These are phyloP conservation scores for Pogonomyrmex barbatus DNA, from an alignment of 1,140 invertebrate species.

Conservation along the genomic window DNA sequence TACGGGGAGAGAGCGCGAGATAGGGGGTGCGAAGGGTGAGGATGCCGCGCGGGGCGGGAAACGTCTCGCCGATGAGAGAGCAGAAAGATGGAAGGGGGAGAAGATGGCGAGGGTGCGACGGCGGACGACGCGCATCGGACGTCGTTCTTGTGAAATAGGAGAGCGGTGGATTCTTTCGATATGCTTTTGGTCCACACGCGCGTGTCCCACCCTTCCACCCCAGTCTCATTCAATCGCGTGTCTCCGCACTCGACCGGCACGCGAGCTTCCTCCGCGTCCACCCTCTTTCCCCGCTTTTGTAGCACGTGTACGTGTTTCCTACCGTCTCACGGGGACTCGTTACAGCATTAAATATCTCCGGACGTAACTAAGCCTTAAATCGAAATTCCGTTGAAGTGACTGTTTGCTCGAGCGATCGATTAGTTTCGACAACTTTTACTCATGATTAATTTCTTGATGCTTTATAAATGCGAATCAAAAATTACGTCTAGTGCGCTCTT, in stretches of 20 bases:
- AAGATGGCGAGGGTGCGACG: not conserved
- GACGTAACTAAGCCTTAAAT: conserved; percentile 17
- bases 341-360: conserved; percentile 26
- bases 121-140: conserved; percentile 42
- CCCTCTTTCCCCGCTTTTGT: conserved; percentile 10
- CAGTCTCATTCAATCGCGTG: conserved; percentile 63
- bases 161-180: conserved; percentile 74
- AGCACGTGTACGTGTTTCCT: conserved; percentile 57
- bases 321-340: conserved; percentile 26
- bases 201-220: conserved; percentile 23
- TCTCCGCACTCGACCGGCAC: conserved; percentile 68
- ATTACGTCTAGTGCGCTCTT: not conserved
- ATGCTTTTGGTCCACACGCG: conserved; percentile 62
- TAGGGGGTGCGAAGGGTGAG: conserved; percentile 58
- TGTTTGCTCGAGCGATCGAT: not conserved
- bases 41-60: conserved; percentile 42
- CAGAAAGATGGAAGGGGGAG: conserved; percentile 19
- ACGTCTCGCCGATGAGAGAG: conserved; percentile 67
- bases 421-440: not conserved
- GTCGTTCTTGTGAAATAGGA: conserved; percentile 65
- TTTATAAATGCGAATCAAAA: not conserved
- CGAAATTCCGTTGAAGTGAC: conserved; percentile 6
- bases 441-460: not conserved
- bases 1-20: conserved; percentile 71
- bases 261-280: conserved; percentile 17